Evolutionary conservation across 2,888 invertebrate genomes (phyloP).

Genomic region (Cloeon dipterum): DNA sequence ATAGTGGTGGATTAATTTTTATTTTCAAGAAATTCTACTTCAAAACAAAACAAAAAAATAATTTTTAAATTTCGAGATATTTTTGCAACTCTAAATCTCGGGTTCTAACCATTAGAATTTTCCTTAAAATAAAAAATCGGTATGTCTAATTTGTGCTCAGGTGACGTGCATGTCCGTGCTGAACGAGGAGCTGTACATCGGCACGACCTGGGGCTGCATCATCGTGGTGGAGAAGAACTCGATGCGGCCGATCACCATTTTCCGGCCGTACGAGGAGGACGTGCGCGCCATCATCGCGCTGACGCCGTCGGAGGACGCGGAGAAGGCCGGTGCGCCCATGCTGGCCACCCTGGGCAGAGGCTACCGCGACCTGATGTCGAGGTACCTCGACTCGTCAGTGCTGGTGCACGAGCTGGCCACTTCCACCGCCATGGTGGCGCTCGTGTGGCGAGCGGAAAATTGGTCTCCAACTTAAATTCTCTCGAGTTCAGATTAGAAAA

Average conservation of each 20-base stretch:
- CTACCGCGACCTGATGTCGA: conserved; percentile 43
- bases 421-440: not conserved
- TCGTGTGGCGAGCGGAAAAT: conserved; percentile 5
- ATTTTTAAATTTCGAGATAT: no score
- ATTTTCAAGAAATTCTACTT: no score
- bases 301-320: conserved; percentile 15
- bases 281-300: conserved; percentile 38
- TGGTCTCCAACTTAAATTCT: conserved; percentile 4
- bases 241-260: conserved; percentile 73
- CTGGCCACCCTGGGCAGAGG: conserved; percentile 64
- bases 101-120: no score
- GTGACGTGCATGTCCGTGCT: conserved; percentile 45
- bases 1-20: no score
- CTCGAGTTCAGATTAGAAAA: no score
- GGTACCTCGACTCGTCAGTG: conserved; percentile 12
- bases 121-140: no score
- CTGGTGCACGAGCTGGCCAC: conserved; percentile 5
- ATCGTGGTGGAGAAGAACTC: conserved; percentile 65
- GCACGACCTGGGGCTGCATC: conserved; percentile 87
- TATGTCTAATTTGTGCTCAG: conserved; percentile 19
- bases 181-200: conserved; percentile 51
- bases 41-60: no score
- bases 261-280: conserved; percentile 72
- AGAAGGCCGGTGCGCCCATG: conserved; percentile 15
- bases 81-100: no score